These are phyloP conservation scores for Rhagonycha lutea DNA, from an alignment of 2,888 invertebrate species.

Conservation along the genomic window DNA sequence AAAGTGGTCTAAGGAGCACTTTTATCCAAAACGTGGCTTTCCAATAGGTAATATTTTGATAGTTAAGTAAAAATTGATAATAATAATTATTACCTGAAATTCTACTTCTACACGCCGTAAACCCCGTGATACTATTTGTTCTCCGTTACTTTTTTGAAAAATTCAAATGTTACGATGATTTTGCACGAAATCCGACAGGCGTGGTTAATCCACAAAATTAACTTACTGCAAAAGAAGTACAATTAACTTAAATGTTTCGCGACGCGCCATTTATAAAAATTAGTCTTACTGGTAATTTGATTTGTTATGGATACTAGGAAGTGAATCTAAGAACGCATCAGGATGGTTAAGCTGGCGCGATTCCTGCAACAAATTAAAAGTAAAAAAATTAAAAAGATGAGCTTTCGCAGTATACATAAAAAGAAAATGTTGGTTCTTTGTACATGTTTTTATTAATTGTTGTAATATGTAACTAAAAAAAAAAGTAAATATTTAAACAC, in stretches of 20 bases:
- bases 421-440: constrained; percentile 9
- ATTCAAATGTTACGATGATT: neutral
- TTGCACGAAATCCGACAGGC: too few species aligned
- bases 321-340: neutral
- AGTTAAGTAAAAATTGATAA: neutral
- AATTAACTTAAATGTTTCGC: neutral
- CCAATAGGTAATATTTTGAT: neutral
- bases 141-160: neutral
- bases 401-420: neutral
- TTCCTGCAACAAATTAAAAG: neutral
- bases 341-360: neutral
- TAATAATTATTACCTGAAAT: neutral
- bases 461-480: constrained; percentile 23
- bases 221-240: neutral
- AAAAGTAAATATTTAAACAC: constrained; percentile 21
- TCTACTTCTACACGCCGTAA: neutral
- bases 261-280: neutral
- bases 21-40: too few species aligned
- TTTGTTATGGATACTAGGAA: neutral
- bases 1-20: too few species aligned
- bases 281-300: neutral
- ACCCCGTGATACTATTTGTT: neutral
- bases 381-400: neutral
- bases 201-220: neutral
- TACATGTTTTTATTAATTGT: constrained; percentile 27